Conservation (phyloP, 1,140 invertebrate species). For the Drosophila santomea region DNA sequence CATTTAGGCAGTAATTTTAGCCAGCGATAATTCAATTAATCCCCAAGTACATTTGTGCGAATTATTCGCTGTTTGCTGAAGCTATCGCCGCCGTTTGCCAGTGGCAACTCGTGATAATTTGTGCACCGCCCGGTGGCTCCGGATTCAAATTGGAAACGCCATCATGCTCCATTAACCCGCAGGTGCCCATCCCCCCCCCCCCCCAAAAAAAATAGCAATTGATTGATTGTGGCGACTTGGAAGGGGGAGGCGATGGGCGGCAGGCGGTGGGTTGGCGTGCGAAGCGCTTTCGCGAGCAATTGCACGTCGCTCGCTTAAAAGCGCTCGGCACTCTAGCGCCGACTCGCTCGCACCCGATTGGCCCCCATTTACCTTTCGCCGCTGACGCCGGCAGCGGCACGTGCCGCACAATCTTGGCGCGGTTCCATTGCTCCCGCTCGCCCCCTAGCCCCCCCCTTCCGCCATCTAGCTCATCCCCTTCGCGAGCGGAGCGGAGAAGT, state of each 20-base stretch:
- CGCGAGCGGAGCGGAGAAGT: background rate
- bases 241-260: background rate
- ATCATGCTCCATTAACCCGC: conserved; percentile 74
- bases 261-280: conserved; percentile 4
- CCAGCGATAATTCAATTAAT: conserved; percentile 11
- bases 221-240: background rate
- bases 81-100: background rate
- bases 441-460: background rate
- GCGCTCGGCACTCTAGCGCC: conserved; percentile 18
- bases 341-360: conserved; percentile 50
- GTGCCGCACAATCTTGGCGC: conserved; percentile 68
- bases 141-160: conserved; percentile 66
- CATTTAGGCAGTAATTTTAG: conserved; percentile 6
- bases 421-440: conserved; percentile 52
- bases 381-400: conserved; percentile 65
- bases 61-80: conserved; percentile 15
- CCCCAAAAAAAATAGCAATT: conserved; percentile 1
- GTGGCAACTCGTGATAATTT: conserved; percentile 48
- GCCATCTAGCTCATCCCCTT: background rate
- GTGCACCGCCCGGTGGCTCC: conserved; percentile 32
- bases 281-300: conserved; percentile 68
- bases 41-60: background rate
- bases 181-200: conserved; percentile 9
- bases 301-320: conserved; percentile 64
- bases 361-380: conserved; percentile 52